These are phyloP conservation scores for Melanotaenia parkinsoni DNA, from an alignment of 2,797 vertebrate species.

Conservation along the genomic window DNA sequence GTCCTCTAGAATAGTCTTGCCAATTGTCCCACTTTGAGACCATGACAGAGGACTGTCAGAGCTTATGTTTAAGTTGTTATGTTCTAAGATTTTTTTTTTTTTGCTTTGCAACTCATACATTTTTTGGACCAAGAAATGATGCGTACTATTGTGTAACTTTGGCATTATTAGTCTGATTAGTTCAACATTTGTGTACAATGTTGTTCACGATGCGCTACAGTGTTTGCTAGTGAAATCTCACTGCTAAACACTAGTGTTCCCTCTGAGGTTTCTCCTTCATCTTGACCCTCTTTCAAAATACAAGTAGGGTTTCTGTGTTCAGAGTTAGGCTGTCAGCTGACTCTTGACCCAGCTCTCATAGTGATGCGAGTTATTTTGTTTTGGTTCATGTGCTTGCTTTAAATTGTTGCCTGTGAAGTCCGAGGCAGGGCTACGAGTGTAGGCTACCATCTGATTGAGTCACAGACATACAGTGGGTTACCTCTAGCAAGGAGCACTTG, in stretches of 20 bases:
- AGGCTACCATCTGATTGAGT: neutral
- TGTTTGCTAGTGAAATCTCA: constrained; percentile 34
- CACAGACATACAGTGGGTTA: neutral
- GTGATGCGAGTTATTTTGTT: constrained; percentile 62
- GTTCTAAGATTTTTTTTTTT: neutral
- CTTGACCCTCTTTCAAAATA: constrained; percentile 47
- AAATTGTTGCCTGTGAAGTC: neutral
- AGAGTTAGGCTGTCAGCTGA: constrained; percentile 42
- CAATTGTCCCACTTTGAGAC: constrained; percentile 28
- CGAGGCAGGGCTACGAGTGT: neutral
- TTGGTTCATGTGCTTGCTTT: constrained; percentile 23
- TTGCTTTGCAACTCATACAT: neutral
- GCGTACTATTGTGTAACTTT: neutral
- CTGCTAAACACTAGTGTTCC: constrained; percentile 24
- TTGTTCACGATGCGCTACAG: neutral
- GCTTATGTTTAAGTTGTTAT: constrained; percentile 6
- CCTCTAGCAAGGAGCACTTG: neutral
- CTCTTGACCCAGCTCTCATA: constrained; percentile 43
- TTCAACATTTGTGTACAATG: neutral
- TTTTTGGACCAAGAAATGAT: too few species aligned
- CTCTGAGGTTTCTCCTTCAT: constrained; percentile 29
- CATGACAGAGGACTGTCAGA: constrained; percentile 25
- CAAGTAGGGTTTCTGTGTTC: constrained; percentile 37
- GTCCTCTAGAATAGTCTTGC: constrained; percentile 61
- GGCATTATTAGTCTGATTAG: neutral